These are phyloP conservation scores for Microdon myrmicae DNA, from an alignment of 2,888 invertebrate genomes.

Conservation along the genomic window DNA sequence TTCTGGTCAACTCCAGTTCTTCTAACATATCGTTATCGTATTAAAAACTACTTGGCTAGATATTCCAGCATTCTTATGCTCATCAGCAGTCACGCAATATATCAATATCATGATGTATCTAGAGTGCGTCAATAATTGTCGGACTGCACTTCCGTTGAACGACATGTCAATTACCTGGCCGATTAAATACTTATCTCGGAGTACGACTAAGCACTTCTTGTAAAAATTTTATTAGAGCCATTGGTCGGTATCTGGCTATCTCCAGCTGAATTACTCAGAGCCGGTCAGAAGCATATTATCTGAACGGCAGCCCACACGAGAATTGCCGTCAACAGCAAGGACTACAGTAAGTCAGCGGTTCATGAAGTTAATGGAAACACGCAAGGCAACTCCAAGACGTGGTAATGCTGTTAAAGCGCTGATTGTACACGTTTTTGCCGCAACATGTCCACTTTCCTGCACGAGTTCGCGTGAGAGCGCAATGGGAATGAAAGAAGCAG, in stretches of 20 bases:
- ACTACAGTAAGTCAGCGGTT: conserved; percentile 36
- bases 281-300: conserved; percentile 14
- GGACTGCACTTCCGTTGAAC: conserved; percentile 35
- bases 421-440: too few species aligned
- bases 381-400: too few species aligned
- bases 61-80: too few species aligned
- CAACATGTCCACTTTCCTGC: too few species aligned
- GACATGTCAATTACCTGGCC: conserved; percentile 40
- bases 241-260: conserved; percentile 35
- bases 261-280: conserved; percentile 40
- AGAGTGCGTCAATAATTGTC: conserved; percentile 27
- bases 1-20: too few species aligned
- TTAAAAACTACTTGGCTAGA: too few species aligned
- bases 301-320: conserved; percentile 32
- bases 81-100: too few species aligned
- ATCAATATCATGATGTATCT: too few species aligned
- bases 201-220: conserved; percentile 44
- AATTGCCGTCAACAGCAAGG: conserved; percentile 20
- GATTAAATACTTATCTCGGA: conserved; percentile 34
- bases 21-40: too few species aligned
- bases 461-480: too few species aligned
- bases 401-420: too few species aligned
- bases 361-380: conserved; percentile 43
- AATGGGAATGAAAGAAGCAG: too few species aligned
- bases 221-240: conserved; percentile 38